These are phyloP conservation scores for Botia almorhae DNA, from an alignment of 2,797 vertebrate species.

Conservation along the genomic window DNA sequence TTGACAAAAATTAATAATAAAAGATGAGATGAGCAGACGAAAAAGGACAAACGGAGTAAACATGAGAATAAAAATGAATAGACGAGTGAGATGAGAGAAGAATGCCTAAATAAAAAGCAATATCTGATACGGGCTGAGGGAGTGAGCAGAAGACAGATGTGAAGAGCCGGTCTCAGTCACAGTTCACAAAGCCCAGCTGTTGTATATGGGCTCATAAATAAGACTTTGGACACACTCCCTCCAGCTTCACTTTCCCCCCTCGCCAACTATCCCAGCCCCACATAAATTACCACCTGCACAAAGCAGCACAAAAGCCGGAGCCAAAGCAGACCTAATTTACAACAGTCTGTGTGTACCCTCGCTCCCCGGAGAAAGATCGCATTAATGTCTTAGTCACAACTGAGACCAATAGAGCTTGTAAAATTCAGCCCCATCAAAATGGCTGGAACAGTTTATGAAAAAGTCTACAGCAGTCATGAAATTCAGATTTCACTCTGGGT, in stretches of 20 bases:
- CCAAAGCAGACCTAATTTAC: conserved; percentile 53
- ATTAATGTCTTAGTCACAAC: conserved; percentile 52
- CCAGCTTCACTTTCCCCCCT: conserved; percentile 19
- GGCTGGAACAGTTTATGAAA: conserved; percentile 21
- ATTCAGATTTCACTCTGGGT: conserved; percentile 13
- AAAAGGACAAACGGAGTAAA: too few species aligned
- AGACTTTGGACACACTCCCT: conserved; percentile 28
- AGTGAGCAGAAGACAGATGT: conserved; percentile 38
- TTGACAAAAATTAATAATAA: not conserved
- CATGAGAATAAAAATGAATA: too few species aligned
- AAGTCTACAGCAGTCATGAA: conserved; percentile 2
- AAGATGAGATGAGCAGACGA: not conserved
- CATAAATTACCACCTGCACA: conserved; percentile 49
- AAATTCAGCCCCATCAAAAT: conserved; percentile 45
- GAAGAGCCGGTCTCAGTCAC: conserved; percentile 17
- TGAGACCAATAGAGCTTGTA: conserved; percentile 48
- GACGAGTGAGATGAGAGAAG: not conserved
- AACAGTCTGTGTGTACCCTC: conserved; percentile 16
- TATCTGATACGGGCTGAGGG: conserved; percentile 3
- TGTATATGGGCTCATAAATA: conserved; percentile 53
- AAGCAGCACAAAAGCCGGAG: conserved; percentile 44
- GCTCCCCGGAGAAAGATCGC: conserved; percentile 34
- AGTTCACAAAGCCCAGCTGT: conserved; percentile 53
- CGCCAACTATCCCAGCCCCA: conserved; percentile 8
- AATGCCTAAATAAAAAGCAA: conserved; percentile 25